Base-by-base conservation (phyloP, 2,113 vertebrate species). In the Lampris megalopsis region DNA sequence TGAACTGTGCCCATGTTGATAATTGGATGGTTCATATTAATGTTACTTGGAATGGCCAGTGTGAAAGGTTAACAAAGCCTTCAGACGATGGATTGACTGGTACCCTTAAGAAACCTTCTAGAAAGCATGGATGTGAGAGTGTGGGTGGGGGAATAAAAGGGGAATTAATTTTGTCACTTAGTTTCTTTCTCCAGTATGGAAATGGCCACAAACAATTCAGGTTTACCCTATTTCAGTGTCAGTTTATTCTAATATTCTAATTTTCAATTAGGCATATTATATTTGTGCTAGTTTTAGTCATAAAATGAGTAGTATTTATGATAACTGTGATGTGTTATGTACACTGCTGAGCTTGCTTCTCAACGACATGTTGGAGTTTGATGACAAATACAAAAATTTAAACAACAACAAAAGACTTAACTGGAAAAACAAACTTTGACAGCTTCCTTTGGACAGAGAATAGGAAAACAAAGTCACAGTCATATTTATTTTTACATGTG, bases 341-440 rank as follows among this genome's bases (percentile, higher is more conserved):
- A 66, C 72, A 6, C 24, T 35, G 2, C 6, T 11, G 89, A 82
- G 94, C 89, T 89, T 86, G 82, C 79, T 70, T 74, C 79, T 88
- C 35, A 74, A 93, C 90, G 89, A 93, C 87, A 84, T 78, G 85
- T 88, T 87, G 90, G 73, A 89, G 47, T 84, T 93, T 90, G 48
- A 43, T 90, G 48, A 43, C 93, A 91, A 87, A 79, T 82, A 86
- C 75, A 72, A 53, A 50, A 49, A 53, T 37, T 42, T 24, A 72
- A 35, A 59, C 47, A 38, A 48, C 38, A 42, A 66, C 64, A 75
- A 57, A 63, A 70, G 76, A 68, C 24, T 24, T 24, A 24, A 24
- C 24, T 24, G 24, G 24, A 24, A 24, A 24, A 24, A 24, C 24
- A 24, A 61, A 74, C 11, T 53, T 73, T 0, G 45, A 68, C 49